A percentile compares a stretch with the other conserved stretches of the same genome.
Evolutionary conservation across 2,888 invertebrate species (phyloP).

Genomic region (Saturnia japonica): DNA sequence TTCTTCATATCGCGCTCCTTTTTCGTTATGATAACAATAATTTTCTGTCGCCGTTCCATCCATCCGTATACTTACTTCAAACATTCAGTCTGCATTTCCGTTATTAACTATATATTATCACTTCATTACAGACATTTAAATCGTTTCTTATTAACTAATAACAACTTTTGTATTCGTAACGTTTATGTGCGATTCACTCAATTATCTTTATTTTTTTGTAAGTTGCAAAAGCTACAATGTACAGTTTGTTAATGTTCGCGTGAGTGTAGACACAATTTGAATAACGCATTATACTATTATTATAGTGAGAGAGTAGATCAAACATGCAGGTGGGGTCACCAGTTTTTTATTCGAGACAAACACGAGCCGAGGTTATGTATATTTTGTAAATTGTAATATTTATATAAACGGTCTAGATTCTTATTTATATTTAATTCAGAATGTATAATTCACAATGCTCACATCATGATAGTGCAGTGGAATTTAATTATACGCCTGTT

Average conservation of each 20-base stretch:
- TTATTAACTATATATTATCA: neutral
- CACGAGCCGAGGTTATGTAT: slow-evolving; percentile 3
- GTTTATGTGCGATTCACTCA: neutral
- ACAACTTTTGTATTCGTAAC: neutral
- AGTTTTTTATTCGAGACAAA: slow-evolving; percentile 8
- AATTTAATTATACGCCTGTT: slow-evolving; percentile 43
- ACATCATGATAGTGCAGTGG: slow-evolving; percentile 46
- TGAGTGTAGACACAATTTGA: neutral
- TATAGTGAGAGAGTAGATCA: neutral
- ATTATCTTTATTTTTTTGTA: neutral
- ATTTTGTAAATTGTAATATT: slow-evolving; percentile 17
- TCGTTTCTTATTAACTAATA: neutral
- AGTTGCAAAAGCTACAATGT: neutral
- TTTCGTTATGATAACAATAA: slow-evolving; percentile 67
- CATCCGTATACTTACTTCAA: slow-evolving; percentile 7
- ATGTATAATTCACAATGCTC: slow-evolving; percentile 44
- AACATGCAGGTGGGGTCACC: slow-evolving; percentile 4
- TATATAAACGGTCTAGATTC: slow-evolving; percentile 13
- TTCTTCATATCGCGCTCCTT: slow-evolving; percentile 51
- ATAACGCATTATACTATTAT: slow-evolving; percentile 6
- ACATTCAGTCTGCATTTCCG: neutral
- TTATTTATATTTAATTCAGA: slow-evolving; percentile 29
- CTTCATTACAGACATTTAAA: neutral
- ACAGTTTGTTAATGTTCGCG: neutral
- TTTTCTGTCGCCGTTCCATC: slow-evolving; percentile 38